Conservation (phyloP, 2,113 vertebrate genomes). For the Sphaerodactylus townsendi region DNA sequence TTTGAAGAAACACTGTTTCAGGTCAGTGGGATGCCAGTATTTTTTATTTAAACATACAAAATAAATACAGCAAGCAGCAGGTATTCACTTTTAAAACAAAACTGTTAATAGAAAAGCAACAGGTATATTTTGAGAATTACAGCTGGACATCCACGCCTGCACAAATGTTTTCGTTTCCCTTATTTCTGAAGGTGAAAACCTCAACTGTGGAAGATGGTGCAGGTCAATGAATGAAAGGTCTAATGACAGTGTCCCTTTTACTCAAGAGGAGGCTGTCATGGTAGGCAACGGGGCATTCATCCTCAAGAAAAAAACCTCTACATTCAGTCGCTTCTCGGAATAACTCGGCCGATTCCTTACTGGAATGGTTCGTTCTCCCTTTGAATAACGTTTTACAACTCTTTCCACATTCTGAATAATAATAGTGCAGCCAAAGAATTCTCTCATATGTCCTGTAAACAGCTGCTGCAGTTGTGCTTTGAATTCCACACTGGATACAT, state of each 20-base stretch:
- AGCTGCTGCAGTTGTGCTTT: not conserved
- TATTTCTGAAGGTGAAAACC: not conserved
- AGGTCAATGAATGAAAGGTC: constrained; percentile 39
- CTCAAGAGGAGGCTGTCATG: constrained; percentile 46
- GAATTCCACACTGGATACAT: not conserved
- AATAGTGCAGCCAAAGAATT: not conserved
- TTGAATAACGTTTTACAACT: not conserved
- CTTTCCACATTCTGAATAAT: not conserved
- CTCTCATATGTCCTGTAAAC: not conserved
- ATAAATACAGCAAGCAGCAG: too few species aligned
- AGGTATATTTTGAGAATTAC: not conserved
- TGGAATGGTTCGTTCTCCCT: not conserved
- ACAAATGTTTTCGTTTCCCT: constrained; percentile 32
- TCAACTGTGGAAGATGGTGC: not conserved
- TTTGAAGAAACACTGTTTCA: too few species aligned
- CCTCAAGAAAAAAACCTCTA: not conserved
- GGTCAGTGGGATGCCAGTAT: too few species aligned
- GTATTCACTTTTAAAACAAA: not conserved
- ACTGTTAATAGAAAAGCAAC: not conserved
- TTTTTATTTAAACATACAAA: too few species aligned
- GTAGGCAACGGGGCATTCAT: constrained; percentile 35
- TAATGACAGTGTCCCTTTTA: constrained; percentile 40
- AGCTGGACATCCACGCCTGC: not conserved
- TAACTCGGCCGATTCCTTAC: not conserved
- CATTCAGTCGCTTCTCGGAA: constrained; percentile 3